These are phyloP conservation scores for Zaprionus ornatus DNA, from an alignment of 1,140 invertebrate species.

Conservation along the genomic window DNA sequence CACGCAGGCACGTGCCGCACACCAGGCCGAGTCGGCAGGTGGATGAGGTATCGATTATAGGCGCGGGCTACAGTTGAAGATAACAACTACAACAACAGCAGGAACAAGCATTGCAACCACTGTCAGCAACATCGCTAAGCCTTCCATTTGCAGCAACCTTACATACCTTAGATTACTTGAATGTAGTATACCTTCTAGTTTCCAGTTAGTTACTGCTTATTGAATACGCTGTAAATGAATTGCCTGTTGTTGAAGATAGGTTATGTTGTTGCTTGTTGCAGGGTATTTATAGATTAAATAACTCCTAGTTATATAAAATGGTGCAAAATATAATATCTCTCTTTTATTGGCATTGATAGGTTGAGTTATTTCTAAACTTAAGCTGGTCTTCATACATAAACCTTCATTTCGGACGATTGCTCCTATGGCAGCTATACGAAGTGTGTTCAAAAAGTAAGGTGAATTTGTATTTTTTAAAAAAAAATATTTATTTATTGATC, in stretches of 20 bases:
- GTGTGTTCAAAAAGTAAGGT: no score
- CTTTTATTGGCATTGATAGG: no score
- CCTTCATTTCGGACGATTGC: no score
- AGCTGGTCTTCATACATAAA: no score
- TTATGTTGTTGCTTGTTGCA: no score
- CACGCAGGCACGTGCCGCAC: background rate
- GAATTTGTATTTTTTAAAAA: no score
- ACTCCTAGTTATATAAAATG: no score
- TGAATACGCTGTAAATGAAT: background rate
- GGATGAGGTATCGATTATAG: constrained; percentile 38
- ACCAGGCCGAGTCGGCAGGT: constrained; percentile 9
- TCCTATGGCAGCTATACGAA: no score
- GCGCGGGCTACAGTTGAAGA: background rate
- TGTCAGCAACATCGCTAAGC: background rate
- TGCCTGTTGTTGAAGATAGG: background rate
- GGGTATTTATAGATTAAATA: no score
- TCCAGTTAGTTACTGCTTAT: background rate
- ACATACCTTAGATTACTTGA: background rate
- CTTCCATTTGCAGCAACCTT: background rate
- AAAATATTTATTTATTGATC: no score
- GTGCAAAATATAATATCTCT: no score
- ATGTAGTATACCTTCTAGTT: background rate
- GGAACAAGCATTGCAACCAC: background rate
- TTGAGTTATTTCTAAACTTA: no score
- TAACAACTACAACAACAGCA: background rate